These are phyloP conservation scores for Gymnopithys bicolor DNA, from an alignment of 2,797 vertebrate species.

Conservation along the genomic window DNA sequence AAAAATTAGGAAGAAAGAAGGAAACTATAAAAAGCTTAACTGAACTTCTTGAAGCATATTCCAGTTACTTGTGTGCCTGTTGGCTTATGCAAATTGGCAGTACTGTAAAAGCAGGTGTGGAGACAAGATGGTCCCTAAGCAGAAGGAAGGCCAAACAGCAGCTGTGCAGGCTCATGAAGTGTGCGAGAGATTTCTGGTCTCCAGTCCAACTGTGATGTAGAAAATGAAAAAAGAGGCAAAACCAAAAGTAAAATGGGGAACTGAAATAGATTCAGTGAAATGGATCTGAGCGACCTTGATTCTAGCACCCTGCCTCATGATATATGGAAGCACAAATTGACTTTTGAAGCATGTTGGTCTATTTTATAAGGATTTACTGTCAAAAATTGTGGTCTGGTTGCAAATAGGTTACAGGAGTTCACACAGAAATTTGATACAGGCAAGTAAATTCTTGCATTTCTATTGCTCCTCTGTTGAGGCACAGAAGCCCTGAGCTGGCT, in stretches of 20 bases:
- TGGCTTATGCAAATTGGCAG: neutral
- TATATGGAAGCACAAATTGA: neutral
- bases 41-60: neutral
- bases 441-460: neutral
- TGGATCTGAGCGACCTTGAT: neutral
- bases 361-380: neutral
- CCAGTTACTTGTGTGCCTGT: neutral
- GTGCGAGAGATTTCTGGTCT: neutral
- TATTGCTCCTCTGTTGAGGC: neutral
- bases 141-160: neutral
- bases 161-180: neutral
- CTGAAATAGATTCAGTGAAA: neutral
- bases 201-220: accelerated
- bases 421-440: neutral
- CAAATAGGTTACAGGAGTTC: neutral
- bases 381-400: neutral
- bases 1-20: neutral
- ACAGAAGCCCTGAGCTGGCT: neutral
- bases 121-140: neutral
- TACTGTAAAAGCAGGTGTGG: neutral
- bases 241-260: neutral
- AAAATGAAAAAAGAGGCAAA: neutral
- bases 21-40: neutral
- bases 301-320: neutral
- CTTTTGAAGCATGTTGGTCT: neutral